phyloP scores from a whole-genome alignment of 2,888 invertebrate genomes.

The Protophormia terraenovae region DNA sequence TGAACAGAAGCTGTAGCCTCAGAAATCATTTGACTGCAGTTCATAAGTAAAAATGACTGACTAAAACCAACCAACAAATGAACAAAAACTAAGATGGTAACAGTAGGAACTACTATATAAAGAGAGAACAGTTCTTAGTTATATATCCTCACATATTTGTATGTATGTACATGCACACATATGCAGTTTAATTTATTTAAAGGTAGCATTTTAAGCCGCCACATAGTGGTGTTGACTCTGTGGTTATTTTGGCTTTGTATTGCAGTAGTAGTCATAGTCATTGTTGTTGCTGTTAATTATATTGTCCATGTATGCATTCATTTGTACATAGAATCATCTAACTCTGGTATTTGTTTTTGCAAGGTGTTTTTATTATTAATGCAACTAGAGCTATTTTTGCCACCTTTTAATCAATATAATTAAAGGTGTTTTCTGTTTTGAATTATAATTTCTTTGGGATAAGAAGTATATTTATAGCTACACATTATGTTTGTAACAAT shows the following conservation, averaged over 20 bases:
- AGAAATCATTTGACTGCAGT: conserved; percentile 45
- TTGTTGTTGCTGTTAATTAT: conserved; percentile 8
- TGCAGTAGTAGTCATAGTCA: not conserved
- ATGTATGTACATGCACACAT: not conserved
- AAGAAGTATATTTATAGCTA: too few relatives aligned
- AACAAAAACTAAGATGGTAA: not conserved
- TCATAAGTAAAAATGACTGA: conserved; percentile 27
- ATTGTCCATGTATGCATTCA: not conserved
- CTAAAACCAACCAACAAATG: conserved; percentile 8
- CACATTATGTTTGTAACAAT: too few relatives aligned
- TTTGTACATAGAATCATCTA: not conserved
- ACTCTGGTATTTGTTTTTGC: not conserved
- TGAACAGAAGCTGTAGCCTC: conserved; percentile 32
- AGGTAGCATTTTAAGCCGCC: conserved; percentile 43
- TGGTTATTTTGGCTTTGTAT: conserved; percentile 37
- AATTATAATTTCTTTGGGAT: too few relatives aligned
- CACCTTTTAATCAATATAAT: not conserved
- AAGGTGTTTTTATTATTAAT: not conserved
- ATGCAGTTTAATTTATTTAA: not conserved
- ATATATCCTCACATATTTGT: not conserved
- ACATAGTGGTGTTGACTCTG: conserved; percentile 49
- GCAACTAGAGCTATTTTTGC: not conserved
- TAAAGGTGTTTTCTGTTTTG: not conserved
- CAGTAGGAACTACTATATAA: not conserved
- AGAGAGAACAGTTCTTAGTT: too few relatives aligned